These are phyloP conservation scores for Grapholita molesta DNA, from an alignment of 1,140 invertebrate genomes.

Conservation along the genomic window DNA sequence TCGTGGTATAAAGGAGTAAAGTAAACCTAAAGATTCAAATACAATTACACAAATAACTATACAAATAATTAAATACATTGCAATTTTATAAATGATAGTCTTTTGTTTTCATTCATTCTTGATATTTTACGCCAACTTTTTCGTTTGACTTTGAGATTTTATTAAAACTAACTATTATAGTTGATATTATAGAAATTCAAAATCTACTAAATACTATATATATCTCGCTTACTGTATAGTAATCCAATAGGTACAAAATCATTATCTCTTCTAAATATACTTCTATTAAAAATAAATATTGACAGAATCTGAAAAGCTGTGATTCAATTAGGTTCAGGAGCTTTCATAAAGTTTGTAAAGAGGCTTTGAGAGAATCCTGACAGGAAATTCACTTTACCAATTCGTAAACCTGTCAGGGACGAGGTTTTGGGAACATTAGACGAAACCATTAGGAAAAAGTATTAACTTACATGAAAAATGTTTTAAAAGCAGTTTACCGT, in stretches of 20 bases:
- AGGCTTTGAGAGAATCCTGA: not conserved
- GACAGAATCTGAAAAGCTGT: not conserved
- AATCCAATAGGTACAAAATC: not conserved
- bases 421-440: not conserved
- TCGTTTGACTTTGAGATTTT: too few species aligned
- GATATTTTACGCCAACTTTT: too few species aligned
- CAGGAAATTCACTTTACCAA: not conserved
- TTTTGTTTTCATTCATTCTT: too few species aligned
- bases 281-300: not conserved
- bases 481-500: not conserved
- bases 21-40: too few species aligned
- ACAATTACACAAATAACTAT: too few species aligned
- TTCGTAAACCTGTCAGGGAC: not conserved
- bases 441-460: not conserved
- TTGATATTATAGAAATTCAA: too few species aligned
- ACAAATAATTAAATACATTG: too few species aligned
- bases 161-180: too few species aligned
- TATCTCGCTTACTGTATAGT: too few species aligned
- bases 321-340: not conserved
- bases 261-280: not conserved
- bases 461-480: not conserved
- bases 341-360: constrained; percentile 8
- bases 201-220: too few species aligned
- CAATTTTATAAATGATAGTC: too few species aligned
- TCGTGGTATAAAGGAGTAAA: too few species aligned